A percentile compares a stretch with the other conserved stretches of the same genome.
These are phyloP conservation scores for Artemia sinica DNA, from an alignment of 2,888 invertebrate species.

Conservation along the genomic window DNA sequence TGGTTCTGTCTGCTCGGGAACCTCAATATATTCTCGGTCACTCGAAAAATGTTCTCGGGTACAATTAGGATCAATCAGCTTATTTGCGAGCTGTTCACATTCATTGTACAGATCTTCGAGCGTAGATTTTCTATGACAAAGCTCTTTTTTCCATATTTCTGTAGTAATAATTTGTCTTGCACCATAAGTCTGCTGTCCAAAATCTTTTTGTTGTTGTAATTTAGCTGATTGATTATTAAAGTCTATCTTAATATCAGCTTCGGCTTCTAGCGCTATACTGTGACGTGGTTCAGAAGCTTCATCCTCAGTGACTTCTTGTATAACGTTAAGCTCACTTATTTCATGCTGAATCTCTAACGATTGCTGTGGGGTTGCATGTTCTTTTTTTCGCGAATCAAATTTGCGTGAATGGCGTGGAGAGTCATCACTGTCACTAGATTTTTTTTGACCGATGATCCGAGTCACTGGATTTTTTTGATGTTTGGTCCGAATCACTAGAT, in stretches of 20 bases:
- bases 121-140: conserved; percentile 17
- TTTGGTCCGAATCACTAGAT: conserved; percentile 1
- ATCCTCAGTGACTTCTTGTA: conserved; percentile 7
- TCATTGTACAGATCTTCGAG: conserved; percentile 22
- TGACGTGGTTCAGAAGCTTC: conserved; percentile 9
- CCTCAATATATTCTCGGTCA: conserved; percentile 49
- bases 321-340: conserved; percentile 6
- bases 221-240: background rate
- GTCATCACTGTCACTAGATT: conserved; percentile 8
- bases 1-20: conserved; percentile 58
- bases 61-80: conserved; percentile 17
- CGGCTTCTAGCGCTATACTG: background rate
- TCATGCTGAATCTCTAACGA: background rate
- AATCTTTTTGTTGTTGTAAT: background rate
- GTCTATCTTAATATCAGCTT: background rate
- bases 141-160: background rate
- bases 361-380: conserved; percentile 1
- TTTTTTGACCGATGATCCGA: background rate
- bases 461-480: background rate
- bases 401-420: conserved; percentile 5
- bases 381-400: conserved; percentile 4
- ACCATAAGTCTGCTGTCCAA: conserved; percentile 4
- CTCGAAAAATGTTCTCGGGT: conserved; percentile 9
- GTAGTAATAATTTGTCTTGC: background rate
- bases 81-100: conserved; percentile 23